Conservation (phyloP, 2,113 vertebrate species). For the Prolemur simus region DNA sequence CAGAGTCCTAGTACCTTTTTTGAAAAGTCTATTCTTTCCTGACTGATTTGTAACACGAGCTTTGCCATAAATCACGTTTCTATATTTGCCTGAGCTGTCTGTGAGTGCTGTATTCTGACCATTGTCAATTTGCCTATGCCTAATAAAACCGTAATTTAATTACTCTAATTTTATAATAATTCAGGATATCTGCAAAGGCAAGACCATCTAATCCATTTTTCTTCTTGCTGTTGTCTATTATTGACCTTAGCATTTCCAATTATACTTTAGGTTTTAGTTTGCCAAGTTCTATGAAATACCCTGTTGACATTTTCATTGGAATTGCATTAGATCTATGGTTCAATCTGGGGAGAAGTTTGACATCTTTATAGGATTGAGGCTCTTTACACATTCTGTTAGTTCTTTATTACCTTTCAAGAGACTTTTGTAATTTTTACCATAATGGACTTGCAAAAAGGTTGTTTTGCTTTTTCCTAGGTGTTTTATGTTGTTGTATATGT, state of each 20-base stretch:
- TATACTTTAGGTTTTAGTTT: constrained; percentile 27
- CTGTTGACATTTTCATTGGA: constrained; percentile 49
- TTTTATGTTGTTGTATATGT: not conserved
- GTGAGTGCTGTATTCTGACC: not conserved
- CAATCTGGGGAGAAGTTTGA: not conserved
- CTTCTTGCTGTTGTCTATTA: constrained; percentile 17
- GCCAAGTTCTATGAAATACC: constrained; percentile 44
- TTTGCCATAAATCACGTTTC: not conserved
- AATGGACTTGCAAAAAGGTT: not conserved
- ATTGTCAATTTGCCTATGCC: not conserved
- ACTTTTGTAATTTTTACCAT: not conserved
- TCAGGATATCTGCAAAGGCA: not conserved
- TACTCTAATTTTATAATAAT: not conserved
- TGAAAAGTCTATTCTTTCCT: not conserved
- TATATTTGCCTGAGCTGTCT: not conserved
- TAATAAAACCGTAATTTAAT: not conserved
- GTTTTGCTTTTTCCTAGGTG: not conserved
- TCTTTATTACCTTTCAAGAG: not conserved
- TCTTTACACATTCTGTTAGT: not conserved
- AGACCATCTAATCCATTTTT: not conserved
- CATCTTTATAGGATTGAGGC: not conserved
- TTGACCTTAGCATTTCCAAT: constrained; percentile 53
- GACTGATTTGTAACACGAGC: not conserved
- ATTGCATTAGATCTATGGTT: not conserved
- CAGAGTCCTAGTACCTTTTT: not conserved